Base-by-base conservation (phyloP, 2,888 invertebrate species). In the Ptychoptera contaminata region DNA sequence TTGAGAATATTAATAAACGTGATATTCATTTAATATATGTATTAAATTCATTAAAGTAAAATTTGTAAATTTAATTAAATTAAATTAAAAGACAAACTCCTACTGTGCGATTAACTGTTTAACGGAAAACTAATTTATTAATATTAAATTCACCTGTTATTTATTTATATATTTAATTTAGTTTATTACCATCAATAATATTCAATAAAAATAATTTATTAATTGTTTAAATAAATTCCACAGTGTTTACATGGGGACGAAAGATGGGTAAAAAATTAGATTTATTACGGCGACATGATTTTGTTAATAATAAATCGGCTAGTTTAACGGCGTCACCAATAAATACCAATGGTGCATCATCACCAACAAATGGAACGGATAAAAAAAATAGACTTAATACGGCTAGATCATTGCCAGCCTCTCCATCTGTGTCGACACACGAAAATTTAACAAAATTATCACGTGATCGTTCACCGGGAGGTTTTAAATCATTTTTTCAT, bases 181-280 rank as follows among this genome's bases (percentile, higher is more conserved):
- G 7, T 23, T 23, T 23, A 23, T 23, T 23, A 5, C 23, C 23
- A 23, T n/a, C n/a, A n/a, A n/a, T n/a, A n/a, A n/a, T 23, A 23
- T 5, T 23, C 23, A 5, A 7, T 23, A 23, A 23, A 23, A 23
- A 23, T 5, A 5, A 23, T 5, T 23, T 23, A 23, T 23, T 23
- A 7, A 23, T 52, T 52, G 37, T 37, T 67, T 70, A 34, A 15
- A 15, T 42, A 11, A 12, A 42, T 42, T 42, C 46, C 68, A n/a
- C n/a, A 77, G 77, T 77, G 57, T 74, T 78, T 49, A 79, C 79
- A 52, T 83, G 83, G 83, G 80, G 83, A 55, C 76, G 80, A 49
- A 73, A 78, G 51, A 81, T 83, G 80, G 81, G 82, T 51, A 79
- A 78, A 54, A 82, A 82, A 62, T 67, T 83, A 56, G 83, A 83